phyloP scores from a whole-genome alignment of 2,113 vertebrate genomes.

The Danio rerio region GRCz12tu NC_133182.1:50744501-50745000 shows the following conservation, averaged over 20 bases:
- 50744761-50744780: too few relatives aligned
- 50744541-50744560: slow-evolving; percentile 29
- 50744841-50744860: too few relatives aligned
- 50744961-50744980: too few relatives aligned
- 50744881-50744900: too few relatives aligned
- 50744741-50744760: slow-evolving; percentile 7
- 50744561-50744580: not conserved
- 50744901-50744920: too few relatives aligned
- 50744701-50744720: slow-evolving; percentile 38
- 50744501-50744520: slow-evolving; percentile 1
- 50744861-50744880: too few relatives aligned
- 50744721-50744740: slow-evolving; percentile 28
- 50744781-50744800: too few relatives aligned
- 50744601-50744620: slow-evolving; percentile 34
- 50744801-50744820: too few relatives aligned
- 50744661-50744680: slow-evolving; percentile 27
- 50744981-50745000: too few relatives aligned
- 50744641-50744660: slow-evolving; percentile 49
- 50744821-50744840: too few relatives aligned
- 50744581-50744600: slow-evolving; percentile 37
- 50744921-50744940: too few relatives aligned
- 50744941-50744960: too few relatives aligned
- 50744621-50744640: slow-evolving; percentile 38
- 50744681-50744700: slow-evolving; percentile 46
- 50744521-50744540: slow-evolving; percentile 34